Conservation (phyloP, 2,888 invertebrate genomes). For the Malthinus flaveolus region DNA sequence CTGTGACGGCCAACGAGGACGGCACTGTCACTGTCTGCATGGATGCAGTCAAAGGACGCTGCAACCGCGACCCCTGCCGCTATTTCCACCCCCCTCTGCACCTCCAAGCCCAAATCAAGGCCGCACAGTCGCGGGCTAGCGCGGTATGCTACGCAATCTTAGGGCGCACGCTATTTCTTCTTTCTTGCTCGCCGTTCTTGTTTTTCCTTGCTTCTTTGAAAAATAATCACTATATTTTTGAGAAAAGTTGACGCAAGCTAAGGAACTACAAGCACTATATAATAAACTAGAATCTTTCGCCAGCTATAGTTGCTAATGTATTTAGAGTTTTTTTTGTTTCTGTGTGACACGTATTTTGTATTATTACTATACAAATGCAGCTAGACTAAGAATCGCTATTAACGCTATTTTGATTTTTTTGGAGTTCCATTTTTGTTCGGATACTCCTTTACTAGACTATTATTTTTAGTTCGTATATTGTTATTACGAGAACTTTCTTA, state of each 20-base stretch:
- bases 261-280: conserved; percentile 16
- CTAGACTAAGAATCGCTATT: too few relatives aligned
- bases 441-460: conserved; percentile 1
- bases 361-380: too few relatives aligned
- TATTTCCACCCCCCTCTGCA: conserved; percentile 99
- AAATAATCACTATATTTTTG: conserved; percentile 17
- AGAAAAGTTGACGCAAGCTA: conserved; percentile 1
- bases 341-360: background rate
- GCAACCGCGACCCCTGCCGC: conserved; percentile 99
- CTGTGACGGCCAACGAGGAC: conserved; percentile 95
- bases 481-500: background rate
- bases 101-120: conserved; percentile 98
- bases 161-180: conserved; percentile 55
- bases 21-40: conserved; percentile 99
- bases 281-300: conserved; percentile 25
- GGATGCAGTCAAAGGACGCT: conserved; percentile 99
- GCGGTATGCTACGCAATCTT: conserved; percentile 78
- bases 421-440: conserved; percentile 21
- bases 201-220: conserved; percentile 31
- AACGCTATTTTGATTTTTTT: too few relatives aligned
- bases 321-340: conserved; percentile 18
- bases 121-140: conserved; percentile 92
- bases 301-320: conserved; percentile 29
- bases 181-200: conserved; percentile 56
- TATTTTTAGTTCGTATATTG: background rate